Evolutionary conservation across 2,113 vertebrate species (phyloP), one percentile per base, ranked within the genome.

Genomic region (Spea bombifrons): DNA sequence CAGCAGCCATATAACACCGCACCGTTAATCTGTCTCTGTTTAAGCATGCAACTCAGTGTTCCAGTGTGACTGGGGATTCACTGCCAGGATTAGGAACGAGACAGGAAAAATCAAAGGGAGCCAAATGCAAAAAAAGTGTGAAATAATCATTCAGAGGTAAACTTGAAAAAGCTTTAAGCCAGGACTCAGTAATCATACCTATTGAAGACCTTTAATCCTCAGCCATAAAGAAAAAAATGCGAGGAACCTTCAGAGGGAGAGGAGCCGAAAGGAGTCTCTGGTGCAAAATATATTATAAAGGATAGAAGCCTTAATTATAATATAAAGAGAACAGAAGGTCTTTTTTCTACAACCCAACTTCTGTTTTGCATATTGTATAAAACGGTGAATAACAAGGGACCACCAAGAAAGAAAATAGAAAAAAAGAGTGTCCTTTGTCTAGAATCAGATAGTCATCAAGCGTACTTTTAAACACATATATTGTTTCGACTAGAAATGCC

Each of bases 61-160:
- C n/a, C 75, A 46, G 44, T 76, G 75, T 76, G 75, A 76, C 66
- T 69, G 16, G 55, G 65, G 75, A 76, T 57, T 69, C 75, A 59
- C 66, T 69, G 75, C 66, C 66, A 69, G 75, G 75, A 76, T 69
- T 76, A 69, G 69, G 66, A 69, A 76, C 69, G 66, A 76, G 66
- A 76, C 66, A 69, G 75, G 57, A 49, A 68, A n/a, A 76, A 76
- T 69, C 66, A 76, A 76, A 69, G 75, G n/a, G 66, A 76, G 53
- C 68, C 66, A 68, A 76, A 53, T 76, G 75, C 66, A 76, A 53
- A 76, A n/a, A 66, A 69, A 64, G 30, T 76, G 75, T 76, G 66
- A 76, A 76, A 76, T 76, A 69, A 67, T 49, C 66, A 67, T 76
- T 76, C 75, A 12, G 75, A 76, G 75, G 75, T 76, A 76, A 68